Evolutionary conservation across 2,797 vertebrate genomes (phyloP).

Genomic region (Enteromius viviparus): DNA sequence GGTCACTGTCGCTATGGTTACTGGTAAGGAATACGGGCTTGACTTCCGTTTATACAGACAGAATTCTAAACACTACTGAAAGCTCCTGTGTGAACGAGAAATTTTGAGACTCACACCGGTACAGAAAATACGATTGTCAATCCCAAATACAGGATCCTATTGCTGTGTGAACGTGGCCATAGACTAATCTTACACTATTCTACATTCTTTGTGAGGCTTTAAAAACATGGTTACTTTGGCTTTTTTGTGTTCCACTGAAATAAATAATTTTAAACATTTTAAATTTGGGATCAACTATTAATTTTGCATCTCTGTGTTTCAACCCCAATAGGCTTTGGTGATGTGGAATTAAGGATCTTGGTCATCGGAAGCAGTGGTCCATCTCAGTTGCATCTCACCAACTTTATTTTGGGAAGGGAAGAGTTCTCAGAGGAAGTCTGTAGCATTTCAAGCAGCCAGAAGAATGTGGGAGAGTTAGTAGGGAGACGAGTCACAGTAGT

Average conservation of each 20-base stretch:
- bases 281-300: not conserved
- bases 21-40: too few species aligned
- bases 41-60: too few species aligned
- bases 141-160: too few species aligned
- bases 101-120: too few species aligned
- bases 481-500: conserved; percentile 71
- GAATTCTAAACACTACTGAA: too few species aligned
- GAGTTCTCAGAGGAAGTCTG: conserved; percentile 67
- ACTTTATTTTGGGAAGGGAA: conserved; percentile 73
- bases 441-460: conserved; percentile 68
- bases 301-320: not conserved
- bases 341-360: conserved; percentile 73
- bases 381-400: conserved; percentile 75
- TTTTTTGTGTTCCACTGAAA: not conserved
- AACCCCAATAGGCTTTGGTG: conserved; percentile 57
- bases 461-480: conserved; percentile 68
- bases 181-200: not conserved
- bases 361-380: conserved; percentile 75
- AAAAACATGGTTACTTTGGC: not conserved
- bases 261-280: too few species aligned
- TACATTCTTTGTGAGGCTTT: not conserved
- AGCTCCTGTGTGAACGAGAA: too few species aligned
- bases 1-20: too few species aligned
- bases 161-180: not conserved
- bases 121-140: too few species aligned